Base-by-base conservation (phyloP, 1,140 invertebrate species). In the Ceratina japonica region DNA sequence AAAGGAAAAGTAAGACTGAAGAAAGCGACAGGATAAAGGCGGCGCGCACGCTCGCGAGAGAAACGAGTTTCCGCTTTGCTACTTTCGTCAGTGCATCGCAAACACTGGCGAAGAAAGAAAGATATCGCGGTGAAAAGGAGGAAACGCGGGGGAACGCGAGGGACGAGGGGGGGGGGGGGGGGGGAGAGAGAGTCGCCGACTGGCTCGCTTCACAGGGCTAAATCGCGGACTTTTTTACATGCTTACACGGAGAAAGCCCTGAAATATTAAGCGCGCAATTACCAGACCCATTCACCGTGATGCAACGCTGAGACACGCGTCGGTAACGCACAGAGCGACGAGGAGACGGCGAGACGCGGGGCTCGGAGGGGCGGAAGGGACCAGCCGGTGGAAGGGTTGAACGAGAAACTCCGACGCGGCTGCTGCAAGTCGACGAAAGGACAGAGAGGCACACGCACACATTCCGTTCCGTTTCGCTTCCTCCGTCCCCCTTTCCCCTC, bases 201-300 rank as follows among this genome's bases (percentile, higher is more conserved):
- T 79, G 74, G 74, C 70, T 83, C 76, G 84, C 84, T 78, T 81
- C 83, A 86, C 79, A 86, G 82, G 83, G 84, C 86, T 90, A 89
- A 91, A 90, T 91, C 89, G 85, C 73, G 83, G 82, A 87, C 86
- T 89, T 79, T 90, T 90, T 88, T 89, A 89, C 85, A 90, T 88
- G 88, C 91, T 90, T 90, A 89, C 84, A 90, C 75, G 87, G 88
- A 85, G 88, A 90, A 89, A 90, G 88, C 88, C 89, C 89, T 92
- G 90, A 92, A 92, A 92, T 92, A 92, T 92, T 92, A 91, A 92
- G 87, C 91, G 90, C 84, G 91, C 91, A 92, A 92, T 92, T 92
- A 92, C 90, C 89, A 87, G 85, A 86, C 74, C 90, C 90, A 92
- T 92, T 92, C 91, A 92, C 83, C 85, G 87, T 90, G 88, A 91